A percentile compares a stretch with the other conserved stretches of the same genome.
Conservation (phyloP, 2,797 vertebrate species). For the Oophaga sylvatica region DNA sequence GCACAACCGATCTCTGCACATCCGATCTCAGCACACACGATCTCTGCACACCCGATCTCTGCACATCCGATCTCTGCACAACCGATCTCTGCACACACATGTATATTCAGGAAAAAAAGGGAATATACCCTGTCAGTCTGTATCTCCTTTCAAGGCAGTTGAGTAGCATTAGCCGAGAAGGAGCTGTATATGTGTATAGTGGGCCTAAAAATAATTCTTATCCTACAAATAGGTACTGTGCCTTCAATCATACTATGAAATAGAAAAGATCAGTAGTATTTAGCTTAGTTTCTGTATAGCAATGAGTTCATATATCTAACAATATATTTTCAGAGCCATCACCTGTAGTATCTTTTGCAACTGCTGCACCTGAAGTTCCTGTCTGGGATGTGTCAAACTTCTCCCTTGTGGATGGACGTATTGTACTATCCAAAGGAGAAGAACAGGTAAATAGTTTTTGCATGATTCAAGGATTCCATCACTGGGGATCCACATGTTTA, state of each 20-base stretch:
- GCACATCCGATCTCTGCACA: too few species aligned
- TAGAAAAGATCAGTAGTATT: background rate
- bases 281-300: too few species aligned
- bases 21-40: too few species aligned
- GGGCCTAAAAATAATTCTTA: background rate
- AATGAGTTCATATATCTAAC: background rate
- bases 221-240: background rate
- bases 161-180: background rate
- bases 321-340: background rate
- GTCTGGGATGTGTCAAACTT: conserved; percentile 89
- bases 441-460: conserved; percentile 77
- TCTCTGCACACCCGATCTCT: too few species aligned
- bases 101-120: too few species aligned
- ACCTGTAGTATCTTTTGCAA: conserved; percentile 61
- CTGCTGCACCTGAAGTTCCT: conserved; percentile 74
- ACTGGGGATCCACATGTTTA: background rate
- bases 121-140: too few species aligned
- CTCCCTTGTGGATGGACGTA: conserved; percentile 81
- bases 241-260: background rate
- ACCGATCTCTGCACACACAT: too few species aligned
- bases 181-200: background rate
- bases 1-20: too few species aligned
- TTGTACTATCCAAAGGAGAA: conserved; percentile 82
- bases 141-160: too few species aligned
- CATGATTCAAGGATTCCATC: background rate